These are phyloP conservation scores for Troides aeacus DNA, from an alignment of 2,888 invertebrate genomes.

Conservation along the genomic window DNA sequence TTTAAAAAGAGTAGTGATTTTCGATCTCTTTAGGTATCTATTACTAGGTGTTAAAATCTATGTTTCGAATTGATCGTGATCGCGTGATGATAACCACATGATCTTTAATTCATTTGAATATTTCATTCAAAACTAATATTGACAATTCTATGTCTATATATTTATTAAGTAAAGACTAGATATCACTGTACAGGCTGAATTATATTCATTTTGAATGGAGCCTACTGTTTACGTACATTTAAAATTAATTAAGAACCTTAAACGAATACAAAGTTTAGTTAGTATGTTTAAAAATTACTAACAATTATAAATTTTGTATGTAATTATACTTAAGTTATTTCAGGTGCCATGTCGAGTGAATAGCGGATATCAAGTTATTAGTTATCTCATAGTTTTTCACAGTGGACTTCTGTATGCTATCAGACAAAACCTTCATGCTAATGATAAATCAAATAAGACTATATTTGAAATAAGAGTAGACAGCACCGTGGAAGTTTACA, in stretches of 20 bases:
- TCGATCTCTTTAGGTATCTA: too few species aligned
- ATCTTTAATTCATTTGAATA: constrained; percentile 18
- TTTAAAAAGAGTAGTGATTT: too few species aligned
- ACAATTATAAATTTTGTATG: too few species aligned
- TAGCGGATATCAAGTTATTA: background rate
- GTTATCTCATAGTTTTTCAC: constrained; percentile 33
- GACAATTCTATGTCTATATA: constrained; percentile 12
- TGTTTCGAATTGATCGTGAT: background rate
- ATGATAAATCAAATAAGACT: constrained; percentile 45
- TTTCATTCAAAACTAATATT: constrained; percentile 19
- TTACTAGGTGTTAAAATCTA: background rate
- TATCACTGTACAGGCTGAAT: background rate
- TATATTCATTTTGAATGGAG: too few species aligned
- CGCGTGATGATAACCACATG: background rate
- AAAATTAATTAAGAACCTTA: too few species aligned
- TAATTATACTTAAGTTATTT: too few species aligned
- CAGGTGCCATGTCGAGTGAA: background rate
- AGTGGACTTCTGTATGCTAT: constrained; percentile 36
- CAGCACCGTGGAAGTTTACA: constrained; percentile 38
- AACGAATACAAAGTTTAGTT: too few species aligned
- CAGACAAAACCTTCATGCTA: constrained; percentile 40
- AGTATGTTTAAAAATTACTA: too few species aligned
- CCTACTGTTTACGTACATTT: too few species aligned
- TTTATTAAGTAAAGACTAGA: constrained; percentile 3
- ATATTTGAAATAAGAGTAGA: constrained; percentile 35